These are phyloP conservation scores for Paradoxurus hermaphroditus DNA, from an alignment of 2,113 vertebrate species.

Conservation along the genomic window DNA sequence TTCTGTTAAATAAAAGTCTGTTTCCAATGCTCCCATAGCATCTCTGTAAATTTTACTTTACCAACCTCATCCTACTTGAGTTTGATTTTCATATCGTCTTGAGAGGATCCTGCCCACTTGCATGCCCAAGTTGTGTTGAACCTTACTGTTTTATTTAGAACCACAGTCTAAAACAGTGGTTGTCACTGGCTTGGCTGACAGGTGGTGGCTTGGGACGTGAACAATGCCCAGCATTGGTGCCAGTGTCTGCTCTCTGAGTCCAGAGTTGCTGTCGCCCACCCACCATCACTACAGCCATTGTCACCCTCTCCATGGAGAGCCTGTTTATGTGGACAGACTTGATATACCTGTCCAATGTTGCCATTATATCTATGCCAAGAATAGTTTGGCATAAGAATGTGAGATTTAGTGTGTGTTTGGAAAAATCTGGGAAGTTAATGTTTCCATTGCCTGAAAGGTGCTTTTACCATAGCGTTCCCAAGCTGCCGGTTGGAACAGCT, in stretches of 20 bases:
- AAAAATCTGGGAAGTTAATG: not conserved
- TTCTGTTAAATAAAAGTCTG: conserved; percentile 82
- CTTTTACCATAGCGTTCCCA: not conserved
- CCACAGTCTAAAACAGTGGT: not conserved
- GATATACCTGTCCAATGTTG: not conserved
- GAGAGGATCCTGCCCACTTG: conserved; percentile 50
- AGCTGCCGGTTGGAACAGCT: not conserved
- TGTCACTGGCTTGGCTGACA: not conserved
- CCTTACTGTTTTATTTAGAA: not conserved
- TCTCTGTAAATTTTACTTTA: conserved; percentile 80
- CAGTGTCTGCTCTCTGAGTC: not conserved
- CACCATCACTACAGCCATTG: not conserved
- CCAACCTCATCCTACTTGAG: conserved; percentile 44
- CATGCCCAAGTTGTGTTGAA: not conserved
- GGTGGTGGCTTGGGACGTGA: not conserved
- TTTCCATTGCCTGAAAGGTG: not conserved
- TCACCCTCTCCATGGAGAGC: not conserved
- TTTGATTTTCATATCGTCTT: not conserved
- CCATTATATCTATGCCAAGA: not conserved
- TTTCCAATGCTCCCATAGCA: conserved; percentile 72
- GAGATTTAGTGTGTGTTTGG: not conserved
- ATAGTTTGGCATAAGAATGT: not conserved
- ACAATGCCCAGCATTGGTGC: not conserved
- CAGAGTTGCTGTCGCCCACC: not conserved
- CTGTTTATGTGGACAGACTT: not conserved